Percentiles rank a stretch among this genome's conserved stretches.
These are phyloP conservation scores for Caenorhabditis sinica DNA, from an alignment of 2,888 invertebrate genomes.

Conservation along the genomic window DNA sequence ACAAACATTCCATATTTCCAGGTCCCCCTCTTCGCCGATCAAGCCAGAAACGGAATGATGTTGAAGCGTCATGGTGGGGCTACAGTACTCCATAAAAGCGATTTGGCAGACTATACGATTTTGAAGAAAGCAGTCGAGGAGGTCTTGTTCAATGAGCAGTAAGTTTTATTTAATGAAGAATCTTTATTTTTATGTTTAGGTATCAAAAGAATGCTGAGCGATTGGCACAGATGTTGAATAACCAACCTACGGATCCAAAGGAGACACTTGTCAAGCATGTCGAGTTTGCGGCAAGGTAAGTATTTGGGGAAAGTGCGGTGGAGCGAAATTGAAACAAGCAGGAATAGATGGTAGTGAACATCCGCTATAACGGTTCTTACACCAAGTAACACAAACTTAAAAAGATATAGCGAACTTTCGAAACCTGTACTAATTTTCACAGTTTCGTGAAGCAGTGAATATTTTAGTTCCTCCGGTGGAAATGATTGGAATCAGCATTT, in stretches of 20 bases:
- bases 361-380: too few species aligned
- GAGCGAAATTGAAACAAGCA: too few species aligned
- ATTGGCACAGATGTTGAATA: slow-evolving; percentile 64
- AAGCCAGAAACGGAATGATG: slow-evolving; percentile 68
- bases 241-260: slow-evolving; percentile 63
- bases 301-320: too few species aligned
- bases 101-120: slow-evolving; percentile 46
- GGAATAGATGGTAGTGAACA: background rate
- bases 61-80: slow-evolving; percentile 61
- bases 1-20: background rate
- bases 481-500: too few species aligned
- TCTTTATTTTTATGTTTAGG: background rate
- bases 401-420: too few species aligned
- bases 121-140: slow-evolving; percentile 2
- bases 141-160: slow-evolving; percentile 38
- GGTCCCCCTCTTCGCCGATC: slow-evolving; percentile 75
- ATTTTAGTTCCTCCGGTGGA: too few species aligned
- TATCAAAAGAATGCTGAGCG: slow-evolving; percentile 43
- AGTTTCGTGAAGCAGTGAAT: background rate
- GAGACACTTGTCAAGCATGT: slow-evolving; percentile 69
- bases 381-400: too few species aligned
- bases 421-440: too few species aligned
- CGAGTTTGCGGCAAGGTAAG: slow-evolving; percentile 67
- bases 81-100: slow-evolving; percentile 59
- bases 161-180: background rate